These are phyloP conservation scores for Zhuqinia jingwanae DNA, from an alignment of 2,888 invertebrate genomes.

Conservation along the genomic window DNA sequence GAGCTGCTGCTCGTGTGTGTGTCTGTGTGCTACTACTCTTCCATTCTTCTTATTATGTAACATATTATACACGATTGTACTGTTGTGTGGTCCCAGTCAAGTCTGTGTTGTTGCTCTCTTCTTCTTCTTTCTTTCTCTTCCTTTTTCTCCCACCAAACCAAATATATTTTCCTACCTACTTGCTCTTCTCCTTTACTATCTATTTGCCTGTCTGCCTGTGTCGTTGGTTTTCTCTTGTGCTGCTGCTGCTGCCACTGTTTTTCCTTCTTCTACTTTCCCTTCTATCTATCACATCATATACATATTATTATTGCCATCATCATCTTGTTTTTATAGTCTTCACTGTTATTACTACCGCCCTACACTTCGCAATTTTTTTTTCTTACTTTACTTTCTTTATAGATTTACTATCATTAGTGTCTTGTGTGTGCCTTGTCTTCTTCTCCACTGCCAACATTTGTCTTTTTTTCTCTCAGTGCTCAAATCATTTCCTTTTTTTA, in stretches of 20 bases:
- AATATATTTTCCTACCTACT: slow-evolving; percentile 49
- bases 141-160: not conserved
- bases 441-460: slow-evolving; percentile 67
- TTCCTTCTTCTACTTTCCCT: slow-evolving; percentile 28
- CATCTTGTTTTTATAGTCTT: slow-evolving; percentile 55
- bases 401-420: slow-evolving; percentile 64
- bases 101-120: slow-evolving; percentile 16
- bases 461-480: slow-evolving; percentile 53
- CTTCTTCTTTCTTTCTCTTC: not conserved
- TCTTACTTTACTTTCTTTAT: not conserved
- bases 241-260: slow-evolving; percentile 2
- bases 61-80: slow-evolving; percentile 19
- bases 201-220: slow-evolving; percentile 35
- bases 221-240: slow-evolving; percentile 32
- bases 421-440: no score
- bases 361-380: not conserved
- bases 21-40: not conserved
- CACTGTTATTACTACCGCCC: slow-evolving; percentile 33
- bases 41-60: slow-evolving; percentile 10
- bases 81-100: slow-evolving; percentile 35
- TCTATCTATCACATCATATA: slow-evolving; percentile 24
- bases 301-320: slow-evolving; percentile 38
- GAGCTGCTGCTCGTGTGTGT: slow-evolving; percentile 11
- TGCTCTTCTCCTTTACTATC: slow-evolving; percentile 27
- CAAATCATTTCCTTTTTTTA: slow-evolving; percentile 67